phyloP scores from a whole-genome alignment of 2,797 vertebrate genomes.

The Catharus ustulatus region DNA sequence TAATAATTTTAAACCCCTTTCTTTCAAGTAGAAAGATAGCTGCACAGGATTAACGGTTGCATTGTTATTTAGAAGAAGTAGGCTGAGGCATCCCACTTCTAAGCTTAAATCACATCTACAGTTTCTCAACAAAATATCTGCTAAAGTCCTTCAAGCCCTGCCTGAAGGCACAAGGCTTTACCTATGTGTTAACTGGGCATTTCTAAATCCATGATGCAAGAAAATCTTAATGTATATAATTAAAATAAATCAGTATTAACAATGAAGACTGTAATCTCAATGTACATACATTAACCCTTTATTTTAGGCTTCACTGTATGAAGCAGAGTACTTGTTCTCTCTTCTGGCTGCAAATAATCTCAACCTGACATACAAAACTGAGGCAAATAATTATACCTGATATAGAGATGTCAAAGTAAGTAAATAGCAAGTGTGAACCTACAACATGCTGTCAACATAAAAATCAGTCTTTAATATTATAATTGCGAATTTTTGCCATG shows the following conservation, averaged over 20 bases:
- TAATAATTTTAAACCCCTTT: not conserved
- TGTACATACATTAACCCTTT: constrained; percentile 15
- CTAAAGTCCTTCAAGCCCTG: constrained; percentile 1
- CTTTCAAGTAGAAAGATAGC: not conserved
- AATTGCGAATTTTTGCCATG: constrained; percentile 83
- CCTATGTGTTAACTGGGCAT: not conserved
- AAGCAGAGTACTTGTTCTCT: not conserved
- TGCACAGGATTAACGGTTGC: constrained; percentile 30
- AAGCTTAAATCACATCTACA: not conserved
- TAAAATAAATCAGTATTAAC: constrained; percentile 47
- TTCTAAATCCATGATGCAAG: constrained; percentile 51
- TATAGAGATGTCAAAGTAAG: not conserved
- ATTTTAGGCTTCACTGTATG: not conserved
- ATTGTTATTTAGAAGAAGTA: constrained; percentile 2
- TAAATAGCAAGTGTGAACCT: not conserved
- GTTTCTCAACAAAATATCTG: constrained; percentile 48
- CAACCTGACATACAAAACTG: not conserved
- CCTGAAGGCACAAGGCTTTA: constrained; percentile 26
- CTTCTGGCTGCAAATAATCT: not conserved
- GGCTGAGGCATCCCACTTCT: constrained; percentile 5
- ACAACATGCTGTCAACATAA: not conserved
- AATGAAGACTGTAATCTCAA: not conserved
- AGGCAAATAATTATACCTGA: not conserved
- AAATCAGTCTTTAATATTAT: constrained; percentile 86
- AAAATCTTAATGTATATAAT: constrained; percentile 17